These are phyloP conservation scores for Agraylea sexmaculata DNA, from an alignment of 1,140 invertebrate genomes.

Conservation along the genomic window DNA sequence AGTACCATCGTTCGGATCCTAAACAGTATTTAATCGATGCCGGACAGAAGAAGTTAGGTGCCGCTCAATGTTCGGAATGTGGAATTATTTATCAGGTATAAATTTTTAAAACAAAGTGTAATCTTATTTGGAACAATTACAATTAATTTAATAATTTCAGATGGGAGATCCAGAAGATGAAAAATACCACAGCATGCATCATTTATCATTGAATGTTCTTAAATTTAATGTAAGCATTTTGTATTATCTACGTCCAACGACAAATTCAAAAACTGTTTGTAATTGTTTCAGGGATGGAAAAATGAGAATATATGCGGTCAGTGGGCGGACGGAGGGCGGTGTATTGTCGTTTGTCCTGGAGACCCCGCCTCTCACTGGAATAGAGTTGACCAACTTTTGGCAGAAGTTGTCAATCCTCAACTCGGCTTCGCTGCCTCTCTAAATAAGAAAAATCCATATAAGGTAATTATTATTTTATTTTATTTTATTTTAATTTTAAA, in stretches of 20 bases:
- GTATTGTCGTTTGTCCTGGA: constrained; percentile 48
- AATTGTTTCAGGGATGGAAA: constrained; percentile 61
- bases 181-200: constrained; percentile 63
- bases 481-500: constrained; percentile 17
- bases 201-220: constrained; percentile 50
- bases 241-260: constrained; percentile 8
- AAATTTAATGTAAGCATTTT: constrained; percentile 44
- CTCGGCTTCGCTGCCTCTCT: constrained; percentile 51
- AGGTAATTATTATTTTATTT: constrained; percentile 23
- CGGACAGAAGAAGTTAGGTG: constrained; percentile 72
- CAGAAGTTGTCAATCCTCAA: constrained; percentile 57
- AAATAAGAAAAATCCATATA: constrained; percentile 24
- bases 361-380: constrained; percentile 52
- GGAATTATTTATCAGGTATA: constrained; percentile 60
- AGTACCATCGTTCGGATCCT: not conserved
- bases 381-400: constrained; percentile 54
- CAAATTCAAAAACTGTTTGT: constrained; percentile 10
- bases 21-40: constrained; percentile 67
- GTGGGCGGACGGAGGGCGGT: constrained; percentile 30
- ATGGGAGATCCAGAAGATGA: constrained; percentile 70
- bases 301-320: constrained; percentile 53
- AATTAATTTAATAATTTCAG: constrained; percentile 24
- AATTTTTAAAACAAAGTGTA: not conserved
- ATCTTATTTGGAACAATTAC: not conserved
- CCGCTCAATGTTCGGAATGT: constrained; percentile 62